phyloP scores from a whole-genome alignment of 2,113 vertebrate genomes.

The Pseudorasbora parva region DNA sequence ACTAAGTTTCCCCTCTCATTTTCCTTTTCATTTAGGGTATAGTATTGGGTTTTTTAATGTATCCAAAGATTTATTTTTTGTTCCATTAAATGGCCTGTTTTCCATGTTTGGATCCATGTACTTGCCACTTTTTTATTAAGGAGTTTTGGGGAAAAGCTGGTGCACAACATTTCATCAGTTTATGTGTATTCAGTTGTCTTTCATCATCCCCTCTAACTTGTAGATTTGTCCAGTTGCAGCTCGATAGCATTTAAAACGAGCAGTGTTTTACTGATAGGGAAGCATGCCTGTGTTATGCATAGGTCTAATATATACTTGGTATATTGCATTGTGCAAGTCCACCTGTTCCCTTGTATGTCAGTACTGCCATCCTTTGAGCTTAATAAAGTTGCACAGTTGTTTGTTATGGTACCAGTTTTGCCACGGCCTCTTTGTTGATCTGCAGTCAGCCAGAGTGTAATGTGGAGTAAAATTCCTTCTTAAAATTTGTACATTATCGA shows the following conservation, averaged over 20 bases:
- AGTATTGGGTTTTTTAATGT: slow-evolving; percentile 77
- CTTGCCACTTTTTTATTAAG: slow-evolving; percentile 54
- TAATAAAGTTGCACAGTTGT: slow-evolving; percentile 68
- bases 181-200: slow-evolving; percentile 70
- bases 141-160: slow-evolving; percentile 37
- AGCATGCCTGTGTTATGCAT: slow-evolving; percentile 60
- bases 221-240: slow-evolving; percentile 55
- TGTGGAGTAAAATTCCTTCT: not conserved
- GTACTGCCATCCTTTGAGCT: slow-evolving; percentile 59
- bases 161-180: slow-evolving; percentile 66
- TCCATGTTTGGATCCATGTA: slow-evolving; percentile 67
- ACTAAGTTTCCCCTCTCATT: slow-evolving; percentile 72
- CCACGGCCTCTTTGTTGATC: slow-evolving; percentile 42
- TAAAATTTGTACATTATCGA: not conserved
- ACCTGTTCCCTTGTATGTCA: slow-evolving; percentile 57
- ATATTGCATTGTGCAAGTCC: slow-evolving; percentile 62
- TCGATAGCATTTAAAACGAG: slow-evolving; percentile 58
- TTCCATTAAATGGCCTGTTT: slow-evolving; percentile 64
- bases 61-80: slow-evolving; percentile 84
- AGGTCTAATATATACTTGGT: slow-evolving; percentile 55
- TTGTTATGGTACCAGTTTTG: slow-evolving; percentile 51
- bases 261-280: slow-evolving; percentile 58
- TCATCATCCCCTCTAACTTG: slow-evolving; percentile 73
- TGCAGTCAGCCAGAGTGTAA: slow-evolving; percentile 9
- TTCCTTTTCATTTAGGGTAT: slow-evolving; percentile 66